phyloP scores from a whole-genome alignment of 2,113 vertebrate genomes.

The Diadophis punctatus region DNA sequence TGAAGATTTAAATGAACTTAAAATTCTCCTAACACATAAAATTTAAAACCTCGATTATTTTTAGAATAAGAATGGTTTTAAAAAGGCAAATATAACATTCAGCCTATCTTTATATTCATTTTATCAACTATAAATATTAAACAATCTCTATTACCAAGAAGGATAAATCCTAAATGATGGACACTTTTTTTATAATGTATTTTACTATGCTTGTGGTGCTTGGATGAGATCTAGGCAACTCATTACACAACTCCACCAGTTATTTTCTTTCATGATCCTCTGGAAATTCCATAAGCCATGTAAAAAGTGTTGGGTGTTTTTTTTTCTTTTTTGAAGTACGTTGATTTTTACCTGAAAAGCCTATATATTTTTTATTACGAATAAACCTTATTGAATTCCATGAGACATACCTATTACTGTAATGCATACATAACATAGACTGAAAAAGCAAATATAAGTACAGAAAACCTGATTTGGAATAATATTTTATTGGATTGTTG shows the following conservation, averaged over 20 bases:
- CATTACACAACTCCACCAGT: neutral
- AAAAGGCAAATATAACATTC: neutral
- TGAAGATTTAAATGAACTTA: neutral
- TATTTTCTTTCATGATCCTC: neutral
- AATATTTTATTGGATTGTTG: neutral
- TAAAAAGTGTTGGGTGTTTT: neutral
- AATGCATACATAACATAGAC: neutral
- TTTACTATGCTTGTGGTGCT: neutral
- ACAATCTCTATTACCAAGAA: neutral
- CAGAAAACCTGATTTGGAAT: neutral
- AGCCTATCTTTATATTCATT: neutral
- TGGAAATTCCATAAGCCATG: neutral
- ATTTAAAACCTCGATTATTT: neutral
- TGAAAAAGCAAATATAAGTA: neutral
- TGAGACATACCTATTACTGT: neutral
- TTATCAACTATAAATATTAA: neutral
- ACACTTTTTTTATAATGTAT: neutral
- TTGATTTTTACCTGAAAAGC: neutral
- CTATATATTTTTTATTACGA: neutral
- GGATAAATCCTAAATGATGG: neutral
- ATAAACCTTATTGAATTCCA: neutral
- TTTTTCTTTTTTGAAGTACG: neutral
- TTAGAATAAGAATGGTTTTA: neutral
- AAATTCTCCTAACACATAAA: neutral
- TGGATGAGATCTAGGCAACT: neutral